Conservation (phyloP, 1,140 invertebrate species). For the Nasonia longicornis region DNA sequence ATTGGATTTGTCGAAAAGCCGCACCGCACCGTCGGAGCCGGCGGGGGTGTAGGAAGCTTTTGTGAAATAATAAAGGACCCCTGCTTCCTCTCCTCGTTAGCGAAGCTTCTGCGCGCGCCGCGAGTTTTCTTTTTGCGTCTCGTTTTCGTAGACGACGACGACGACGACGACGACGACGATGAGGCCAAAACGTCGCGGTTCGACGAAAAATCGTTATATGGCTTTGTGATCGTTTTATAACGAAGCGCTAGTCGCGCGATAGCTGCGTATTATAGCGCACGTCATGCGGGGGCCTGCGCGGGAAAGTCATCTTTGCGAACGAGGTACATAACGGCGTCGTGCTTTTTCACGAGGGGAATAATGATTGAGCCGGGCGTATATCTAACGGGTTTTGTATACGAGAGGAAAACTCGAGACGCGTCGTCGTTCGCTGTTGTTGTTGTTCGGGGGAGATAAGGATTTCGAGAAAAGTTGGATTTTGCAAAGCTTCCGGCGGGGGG, state of each 20-base stretch:
- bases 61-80: neutral
- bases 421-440: neutral
- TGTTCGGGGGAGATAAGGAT: neutral
- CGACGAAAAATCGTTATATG: neutral
- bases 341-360: neutral
- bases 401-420: neutral
- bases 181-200: neutral
- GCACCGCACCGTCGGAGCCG: neutral
- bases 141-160: neutral
- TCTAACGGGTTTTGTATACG: neutral
- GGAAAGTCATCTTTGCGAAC: neutral
- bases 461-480: neutral
- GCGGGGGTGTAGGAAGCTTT: neutral
- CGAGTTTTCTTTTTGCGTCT: neutral
- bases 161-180: neutral
- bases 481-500: neutral
- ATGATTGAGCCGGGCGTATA: neutral
- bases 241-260: too few relatives aligned
- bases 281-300: too few relatives aligned
- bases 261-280: too few relatives aligned
- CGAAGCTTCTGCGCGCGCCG: neutral
- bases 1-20: slow-evolving; percentile 8
- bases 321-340: neutral
- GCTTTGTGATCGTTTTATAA: neutral
- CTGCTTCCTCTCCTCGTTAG: neutral